Base-by-base conservation (phyloP, 2,888 invertebrate species). In the Candidula unifasciata region DNA sequence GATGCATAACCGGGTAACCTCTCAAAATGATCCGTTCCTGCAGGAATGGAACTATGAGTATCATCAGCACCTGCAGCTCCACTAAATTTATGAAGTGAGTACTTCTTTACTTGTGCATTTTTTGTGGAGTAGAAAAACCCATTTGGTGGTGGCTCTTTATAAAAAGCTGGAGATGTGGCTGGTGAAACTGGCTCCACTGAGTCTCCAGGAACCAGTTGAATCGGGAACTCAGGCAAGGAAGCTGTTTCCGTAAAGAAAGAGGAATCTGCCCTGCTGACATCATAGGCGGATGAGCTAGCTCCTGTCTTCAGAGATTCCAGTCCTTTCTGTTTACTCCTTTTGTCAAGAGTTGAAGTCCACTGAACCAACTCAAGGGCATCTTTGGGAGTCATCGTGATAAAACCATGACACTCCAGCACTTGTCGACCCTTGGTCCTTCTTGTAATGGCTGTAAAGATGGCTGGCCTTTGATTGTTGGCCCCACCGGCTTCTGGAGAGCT, bases 341-440 rank as follows among this genome's bases (percentile, higher is more conserved):
- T 87, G 81, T 91, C 90, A 2, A 89, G 89, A 13, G 86, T 73
- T n/a, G 90, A 88, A 3, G 91, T 89, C 30, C 98, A 98, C 90
- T 98, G 95, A 88, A 99, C 99, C 92, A 99, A 95, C 90, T 99
- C 99, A 94, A 99, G 98, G 87, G 99, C 99, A 76, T 99, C 99
- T 93, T 97, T 97, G 94, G 98, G 97, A 85, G 98, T 96, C 90
- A 89, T 88, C 85, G 91, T 91, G 10, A 93, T 88, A 88, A 93
- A 94, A 8, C 91, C 92, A 85, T 93, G 93, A 84, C 93, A 93
- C 85, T 94, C 94, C 18, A 93, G 87, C 3, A 93, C 91, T 86
- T 91, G 92, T n/a, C 91, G 85, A 8, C 93, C 93, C 68, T 90
- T 90, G 21, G 91, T 91, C 8, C 93, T 89, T 5, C 93, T 89